phyloP scores from a whole-genome alignment of 2,888 invertebrate genomes.

The Andrena hattorfiana region DNA sequence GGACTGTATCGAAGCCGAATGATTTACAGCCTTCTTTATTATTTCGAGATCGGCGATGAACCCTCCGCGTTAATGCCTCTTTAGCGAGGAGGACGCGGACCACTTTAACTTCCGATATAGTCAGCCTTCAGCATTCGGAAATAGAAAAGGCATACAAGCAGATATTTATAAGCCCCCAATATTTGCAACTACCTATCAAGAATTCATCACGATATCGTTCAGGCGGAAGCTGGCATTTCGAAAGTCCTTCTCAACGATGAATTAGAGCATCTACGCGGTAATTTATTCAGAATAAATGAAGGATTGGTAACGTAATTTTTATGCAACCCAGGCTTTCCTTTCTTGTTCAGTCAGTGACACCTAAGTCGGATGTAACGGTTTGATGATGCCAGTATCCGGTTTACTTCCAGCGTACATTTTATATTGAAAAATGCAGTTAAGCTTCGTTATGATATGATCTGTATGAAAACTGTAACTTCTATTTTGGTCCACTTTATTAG shows the following conservation, averaged over 20 bases:
- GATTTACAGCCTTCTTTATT: conserved; percentile 33
- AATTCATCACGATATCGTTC: conserved; percentile 19
- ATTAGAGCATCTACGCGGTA: background rate
- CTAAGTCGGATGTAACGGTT: conserved; percentile 56
- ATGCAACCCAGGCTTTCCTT: conserved; percentile 15
- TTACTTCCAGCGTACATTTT: conserved; percentile 5
- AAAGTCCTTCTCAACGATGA: background rate
- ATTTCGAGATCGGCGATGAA: conserved; percentile 43
- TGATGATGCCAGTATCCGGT: conserved; percentile 49
- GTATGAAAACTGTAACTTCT: background rate
- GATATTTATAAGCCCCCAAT: conserved; percentile 54
- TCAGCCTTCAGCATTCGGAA: conserved; percentile 55
- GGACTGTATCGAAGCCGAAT: background rate
- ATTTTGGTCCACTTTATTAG: too few species aligned
- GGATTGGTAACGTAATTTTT: conserved; percentile 3
- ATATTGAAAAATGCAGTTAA: background rate
- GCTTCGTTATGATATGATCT: conserved; percentile 3
- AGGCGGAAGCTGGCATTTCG: conserved; percentile 8
- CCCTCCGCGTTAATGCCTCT: conserved; percentile 36
- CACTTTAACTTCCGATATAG: conserved; percentile 50
- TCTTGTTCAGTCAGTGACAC: conserved; percentile 20
- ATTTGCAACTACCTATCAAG: conserved; percentile 37
- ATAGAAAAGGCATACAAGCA: conserved; percentile 54
- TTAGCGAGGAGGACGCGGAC: conserved; percentile 32
- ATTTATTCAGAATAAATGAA: background rate